Base-by-base conservation (phyloP, 2,888 invertebrate species). In the Drosophila percnosoma region DNA sequence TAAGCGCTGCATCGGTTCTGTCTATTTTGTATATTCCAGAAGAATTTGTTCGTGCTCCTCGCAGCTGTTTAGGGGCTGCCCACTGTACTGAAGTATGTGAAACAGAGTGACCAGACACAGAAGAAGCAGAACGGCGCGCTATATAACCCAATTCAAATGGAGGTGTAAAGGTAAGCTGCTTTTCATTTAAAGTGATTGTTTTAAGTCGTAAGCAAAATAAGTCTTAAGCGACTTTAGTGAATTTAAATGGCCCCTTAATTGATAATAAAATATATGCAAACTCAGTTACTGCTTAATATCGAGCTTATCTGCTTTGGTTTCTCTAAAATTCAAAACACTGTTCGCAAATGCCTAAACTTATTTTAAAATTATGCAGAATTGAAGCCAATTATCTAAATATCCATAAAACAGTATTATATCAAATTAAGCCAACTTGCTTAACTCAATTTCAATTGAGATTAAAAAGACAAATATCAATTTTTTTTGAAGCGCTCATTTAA, bases 401-500 rank as follows among this genome's bases (percentile, higher is more conserved):
- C 2, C n/a, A 4, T 11, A n/a, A n/a, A n/a, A 11, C 33, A 33
- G 11, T 10, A 33, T 33, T 11, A 33, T n/a, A n/a, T 11, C 2
- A n/a, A n/a, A 4, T 21, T 11, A 21, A 15, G 24, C 24, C 8
- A 24, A 45, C 45, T 15, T 2, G 15, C 1, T 15, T 8, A 45
- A 24, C 8, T 45, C 45, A 45, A 15, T 21, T 15, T 7, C n/a
- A 36, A 27, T 36, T 36, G n/a, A 1, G 11, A 52, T 24, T 21
- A 34, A 70, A 58, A 48, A 51, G 15, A 58, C 5, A 34, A 57
- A 24, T 18, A 24, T 6, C 34, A 0, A 27, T 10, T 4, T 33
- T 13, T 61, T 67, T 52, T 78, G 61, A 85, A 84, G 83, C 83
- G 89, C 66, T 82, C 66, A 61, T 78, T 78, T 78, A 78, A 78